Base-by-base conservation (phyloP, 2,113 vertebrate species). In the Corythaeola cristata region DNA sequence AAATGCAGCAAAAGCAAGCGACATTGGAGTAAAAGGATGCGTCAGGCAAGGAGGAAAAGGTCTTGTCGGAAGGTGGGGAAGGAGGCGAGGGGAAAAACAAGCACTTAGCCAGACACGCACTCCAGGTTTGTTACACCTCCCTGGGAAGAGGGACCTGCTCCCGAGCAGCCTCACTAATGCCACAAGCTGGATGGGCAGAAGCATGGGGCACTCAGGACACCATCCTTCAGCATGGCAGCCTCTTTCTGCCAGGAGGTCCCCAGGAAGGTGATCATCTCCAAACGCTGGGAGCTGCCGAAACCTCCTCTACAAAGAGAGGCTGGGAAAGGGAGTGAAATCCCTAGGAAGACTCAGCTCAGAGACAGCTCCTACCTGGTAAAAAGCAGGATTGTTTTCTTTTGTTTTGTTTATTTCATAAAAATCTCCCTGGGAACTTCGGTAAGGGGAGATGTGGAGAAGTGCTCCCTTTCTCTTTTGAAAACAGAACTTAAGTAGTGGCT, bases 1-100 rank as follows among this genome's bases (percentile, higher is more conserved):
- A 97, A 95, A 96, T 79, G 95, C 96, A 96, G 94, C 96, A 96
- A 95, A 96, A 97, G 95, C 97, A 97, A 97, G 97, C 71, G 30
- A 97, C 81, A 92, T 63, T 96, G 96, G 94, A 95, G 96, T 91
- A 95, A 88, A 94, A 94, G 85, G 88, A 91, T 88, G 60, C 21
- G 37, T 74, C 95, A 95, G 93, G 94, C 92, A 97, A 95, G 95
- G 90, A 97, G 92, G 94, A 93, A 92, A 62, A 95, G 52, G 77
- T 89, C 83, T 94, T 26, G 11, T 80, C 11, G 3, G 50, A 88
- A 90, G 59, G 41, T 35, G 27, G 80, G 87, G 64, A 81, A 86
- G 53, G 84, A 93, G 82, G 85, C 16, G 9, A 85, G 68, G 49
- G 73, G 80, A 44, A 78, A 89, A 94, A 64, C 15, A 90, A 96